phyloP scores from a whole-genome alignment of 2,797 vertebrate genomes.

The Muscicapa striata region DNA sequence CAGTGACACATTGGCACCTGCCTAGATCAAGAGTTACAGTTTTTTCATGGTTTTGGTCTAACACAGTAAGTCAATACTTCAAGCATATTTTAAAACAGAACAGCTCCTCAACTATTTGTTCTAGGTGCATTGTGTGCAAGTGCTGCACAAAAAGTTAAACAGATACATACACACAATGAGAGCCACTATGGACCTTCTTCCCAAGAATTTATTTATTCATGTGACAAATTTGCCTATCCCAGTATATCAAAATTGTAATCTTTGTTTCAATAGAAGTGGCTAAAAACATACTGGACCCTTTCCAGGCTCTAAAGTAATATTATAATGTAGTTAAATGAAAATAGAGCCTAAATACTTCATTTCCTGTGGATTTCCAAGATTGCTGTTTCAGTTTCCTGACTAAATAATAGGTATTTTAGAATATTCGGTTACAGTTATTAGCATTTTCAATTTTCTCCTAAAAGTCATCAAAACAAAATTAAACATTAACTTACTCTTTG shows the following conservation, averaged over 20 bases:
- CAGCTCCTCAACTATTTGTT: not conserved
- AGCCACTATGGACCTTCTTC: not conserved
- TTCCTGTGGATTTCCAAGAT: slow-evolving; percentile 48
- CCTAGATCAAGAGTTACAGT: not conserved
- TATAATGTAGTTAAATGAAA: slow-evolving; percentile 50
- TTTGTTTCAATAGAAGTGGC: not conserved
- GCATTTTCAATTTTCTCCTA: slow-evolving; percentile 13
- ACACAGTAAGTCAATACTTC: not conserved
- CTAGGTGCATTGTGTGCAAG: not conserved
- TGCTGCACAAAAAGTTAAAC: not conserved
- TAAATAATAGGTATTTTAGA: slow-evolving; percentile 15
- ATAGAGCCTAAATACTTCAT: slow-evolving; percentile 57
- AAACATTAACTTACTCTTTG: not conserved
- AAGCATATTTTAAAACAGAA: not conserved
- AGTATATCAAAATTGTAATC: not conserved
- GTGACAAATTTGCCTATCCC: not conserved
- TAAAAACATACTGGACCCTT: slow-evolving; percentile 20
- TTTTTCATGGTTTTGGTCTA: not conserved
- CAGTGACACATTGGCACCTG: not conserved
- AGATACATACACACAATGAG: not conserved
- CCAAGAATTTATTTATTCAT: not conserved
- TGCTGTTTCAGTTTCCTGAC: slow-evolving; percentile 18
- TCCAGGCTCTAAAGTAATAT: slow-evolving; percentile 25
- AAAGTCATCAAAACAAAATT: slow-evolving; percentile 10
- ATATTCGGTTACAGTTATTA: slow-evolving; percentile 22